Percentiles rank a stretch among this genome's conserved stretches.
These are phyloP conservation scores for Uropetala carovei DNA, from an alignment of 2,888 invertebrate species.

Conservation along the genomic window DNA sequence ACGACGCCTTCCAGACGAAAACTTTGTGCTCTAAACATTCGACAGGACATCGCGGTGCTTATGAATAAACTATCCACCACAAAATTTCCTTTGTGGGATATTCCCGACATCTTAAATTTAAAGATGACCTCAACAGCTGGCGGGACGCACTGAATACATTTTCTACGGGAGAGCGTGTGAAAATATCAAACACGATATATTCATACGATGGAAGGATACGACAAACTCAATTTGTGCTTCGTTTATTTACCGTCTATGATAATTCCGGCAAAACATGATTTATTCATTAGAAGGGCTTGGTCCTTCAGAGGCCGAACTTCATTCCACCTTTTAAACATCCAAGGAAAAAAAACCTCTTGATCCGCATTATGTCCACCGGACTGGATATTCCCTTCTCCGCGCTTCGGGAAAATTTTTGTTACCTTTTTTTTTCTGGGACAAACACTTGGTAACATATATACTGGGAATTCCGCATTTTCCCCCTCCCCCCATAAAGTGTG, in stretches of 20 bases:
- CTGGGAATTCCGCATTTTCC: too few species aligned
- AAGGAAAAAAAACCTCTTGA: slow-evolving; percentile 44
- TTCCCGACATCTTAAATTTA: too few species aligned
- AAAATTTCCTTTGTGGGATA: too few species aligned
- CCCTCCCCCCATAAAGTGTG: too few species aligned
- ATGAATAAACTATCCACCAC: too few species aligned
- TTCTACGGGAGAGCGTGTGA: not conserved
- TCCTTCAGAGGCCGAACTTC: slow-evolving; percentile 24
- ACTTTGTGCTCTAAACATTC: too few species aligned
- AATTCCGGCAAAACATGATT: slow-evolving; percentile 7
- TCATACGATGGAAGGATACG: not conserved
- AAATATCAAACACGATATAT: slow-evolving; percentile 13
- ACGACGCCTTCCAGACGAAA: too few species aligned
- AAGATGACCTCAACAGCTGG: too few species aligned
- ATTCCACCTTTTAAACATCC: not conserved
- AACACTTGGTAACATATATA: not conserved
- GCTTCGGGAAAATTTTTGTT: not conserved
- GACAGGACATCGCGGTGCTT: too few species aligned
- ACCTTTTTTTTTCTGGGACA: not conserved
- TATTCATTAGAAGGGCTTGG: slow-evolving; percentile 27
- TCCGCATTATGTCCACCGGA: not conserved
- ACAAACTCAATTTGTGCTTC: not conserved
- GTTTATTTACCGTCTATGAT: not conserved
- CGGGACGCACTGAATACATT: not conserved
- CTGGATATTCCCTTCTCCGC: not conserved